A percentile compares a stretch with the other conserved stretches of the same genome.
phyloP scores from a whole-genome alignment of 2,888 invertebrate genomes.

The Mimachlamys varia region DNA sequence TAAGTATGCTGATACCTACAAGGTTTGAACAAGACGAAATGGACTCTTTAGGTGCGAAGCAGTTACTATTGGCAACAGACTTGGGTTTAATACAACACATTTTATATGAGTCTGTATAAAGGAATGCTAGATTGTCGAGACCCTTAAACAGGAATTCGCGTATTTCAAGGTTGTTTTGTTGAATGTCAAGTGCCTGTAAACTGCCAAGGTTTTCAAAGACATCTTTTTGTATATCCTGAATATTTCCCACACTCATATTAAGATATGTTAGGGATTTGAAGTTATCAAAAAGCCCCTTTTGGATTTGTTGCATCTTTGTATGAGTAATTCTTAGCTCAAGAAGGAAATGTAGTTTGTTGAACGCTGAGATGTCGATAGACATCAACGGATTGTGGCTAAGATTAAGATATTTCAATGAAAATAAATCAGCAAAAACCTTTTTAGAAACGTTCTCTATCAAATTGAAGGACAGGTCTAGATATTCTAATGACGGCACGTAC shows the following conservation, averaged over 20 bases:
- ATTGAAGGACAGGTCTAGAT: not conserved
- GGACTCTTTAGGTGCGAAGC: not conserved
- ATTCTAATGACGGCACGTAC: not conserved
- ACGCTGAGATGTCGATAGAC: not conserved
- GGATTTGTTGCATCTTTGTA: not conserved
- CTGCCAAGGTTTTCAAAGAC: not conserved
- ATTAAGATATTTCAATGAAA: not conserved
- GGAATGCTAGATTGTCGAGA: not conserved
- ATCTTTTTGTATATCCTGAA: not conserved
- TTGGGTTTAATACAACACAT: constrained; percentile 19
- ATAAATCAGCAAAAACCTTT: not conserved
- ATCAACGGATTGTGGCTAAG: not conserved
- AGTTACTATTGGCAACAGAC: constrained; percentile 1
- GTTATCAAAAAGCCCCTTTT: not conserved
- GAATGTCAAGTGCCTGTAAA: not conserved
- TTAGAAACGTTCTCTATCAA: not conserved
- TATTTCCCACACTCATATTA: not conserved
- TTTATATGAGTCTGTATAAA: constrained; percentile 2
- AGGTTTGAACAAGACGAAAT: constrained; percentile 36
- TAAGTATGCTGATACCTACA: not conserved
- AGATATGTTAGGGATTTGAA: not conserved
- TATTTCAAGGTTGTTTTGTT: not conserved
- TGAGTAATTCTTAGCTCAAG: not conserved
- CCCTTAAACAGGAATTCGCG: not conserved
- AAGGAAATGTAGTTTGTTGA: not conserved